Conservation (phyloP, 2,797 vertebrate genomes). For the Sebastes steindachneri region DNA sequence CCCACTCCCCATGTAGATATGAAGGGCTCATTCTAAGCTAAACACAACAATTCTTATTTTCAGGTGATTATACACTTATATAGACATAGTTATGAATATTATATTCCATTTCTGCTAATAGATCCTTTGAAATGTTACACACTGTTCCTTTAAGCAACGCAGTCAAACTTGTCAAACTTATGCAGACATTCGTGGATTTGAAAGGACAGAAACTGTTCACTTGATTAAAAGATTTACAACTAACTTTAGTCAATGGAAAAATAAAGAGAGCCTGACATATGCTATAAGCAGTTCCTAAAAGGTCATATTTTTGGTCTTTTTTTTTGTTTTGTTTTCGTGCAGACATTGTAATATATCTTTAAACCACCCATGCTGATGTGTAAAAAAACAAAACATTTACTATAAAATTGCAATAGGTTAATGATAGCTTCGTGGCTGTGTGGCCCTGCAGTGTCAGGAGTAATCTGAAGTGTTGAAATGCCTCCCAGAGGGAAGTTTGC, state of each 20-base stretch:
- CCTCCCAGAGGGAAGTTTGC: constrained; percentile 81
- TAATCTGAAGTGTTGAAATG: constrained; percentile 79
- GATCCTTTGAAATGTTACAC: neutral
- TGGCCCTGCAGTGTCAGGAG: constrained; percentile 62
- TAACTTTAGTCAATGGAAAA: neutral
- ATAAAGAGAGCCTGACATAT: neutral
- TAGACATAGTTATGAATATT: too few relatives aligned
- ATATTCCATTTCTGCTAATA: too few relatives aligned
- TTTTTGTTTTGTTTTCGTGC: neutral
- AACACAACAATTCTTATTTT: too few relatives aligned
- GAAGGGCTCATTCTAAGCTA: too few relatives aligned
- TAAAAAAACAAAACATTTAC: constrained; percentile 14
- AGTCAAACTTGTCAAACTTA: neutral
- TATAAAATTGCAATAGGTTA: constrained; percentile 55
- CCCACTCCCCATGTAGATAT: too few relatives aligned
- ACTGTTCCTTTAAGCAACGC: too few relatives aligned
- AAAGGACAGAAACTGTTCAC: neutral
- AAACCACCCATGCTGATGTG: constrained; percentile 36
- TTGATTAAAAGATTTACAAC: neutral
- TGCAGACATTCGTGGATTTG: neutral
- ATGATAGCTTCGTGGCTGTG: constrained; percentile 58
- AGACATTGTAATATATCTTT: neutral
- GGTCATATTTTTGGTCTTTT: neutral
- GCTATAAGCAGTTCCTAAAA: too few relatives aligned
- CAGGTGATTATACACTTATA: too few relatives aligned